These are phyloP conservation scores for honey bee (Apis mellifera) DNA, from an alignment of 1,140 invertebrate genomes.

Conservation along the genomic window Amel_HAv3.1 CM009939.2:9786501-9787000, in stretches of 20 bases:
- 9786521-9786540: background rate
- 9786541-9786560: background rate
- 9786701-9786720: background rate
- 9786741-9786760: background rate
- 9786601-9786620: no score
- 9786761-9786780: background rate
- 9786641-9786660: background rate
- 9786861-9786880: conserved; percentile 22
- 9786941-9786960: background rate
- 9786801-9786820: background rate
- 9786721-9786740: conserved; percentile 26
- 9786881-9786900: conserved; percentile 2
- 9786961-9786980: background rate
- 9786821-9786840: background rate
- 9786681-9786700: background rate
- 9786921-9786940: background rate
- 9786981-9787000: background rate
- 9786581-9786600: conserved; percentile 16
- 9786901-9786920: conserved; percentile 4
- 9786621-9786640: background rate
- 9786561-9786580: no score
- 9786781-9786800: background rate
- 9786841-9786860: conserved; percentile 10
- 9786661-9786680: background rate
- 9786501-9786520: conserved; percentile 2